A percentile compares a stretch with the other conserved stretches of the same genome.
These are phyloP conservation scores for Cranoglanis bouderius DNA, from an alignment of 2,113 vertebrate genomes.

Conservation along the genomic window DNA sequence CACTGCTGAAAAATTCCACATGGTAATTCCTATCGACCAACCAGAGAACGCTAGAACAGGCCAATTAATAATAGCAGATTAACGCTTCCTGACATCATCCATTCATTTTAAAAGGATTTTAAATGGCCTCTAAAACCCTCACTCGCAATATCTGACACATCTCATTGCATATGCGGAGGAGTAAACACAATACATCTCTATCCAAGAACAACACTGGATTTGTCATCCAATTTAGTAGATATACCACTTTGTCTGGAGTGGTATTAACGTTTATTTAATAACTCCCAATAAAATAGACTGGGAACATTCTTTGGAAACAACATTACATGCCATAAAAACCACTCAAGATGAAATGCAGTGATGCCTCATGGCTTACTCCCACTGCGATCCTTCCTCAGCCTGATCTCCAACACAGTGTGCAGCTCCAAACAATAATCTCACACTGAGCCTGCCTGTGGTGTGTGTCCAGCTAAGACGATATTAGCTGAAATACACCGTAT, in stretches of 20 bases:
- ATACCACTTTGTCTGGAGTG: slow-evolving; percentile 10
- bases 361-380: slow-evolving; percentile 21
- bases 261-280: slow-evolving; percentile 34
- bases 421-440: slow-evolving; percentile 21
- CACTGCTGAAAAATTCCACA: not conserved
- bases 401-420: slow-evolving; percentile 7
- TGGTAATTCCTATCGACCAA: not conserved
- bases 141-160: not conserved
- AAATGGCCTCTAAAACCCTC: not conserved
- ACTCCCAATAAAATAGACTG: slow-evolving; percentile 11
- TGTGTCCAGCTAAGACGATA: not conserved
- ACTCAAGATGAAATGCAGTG: slow-evolving; percentile 9
- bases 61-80: slow-evolving; percentile 18
- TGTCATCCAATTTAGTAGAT: slow-evolving; percentile 7
- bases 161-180: not conserved
- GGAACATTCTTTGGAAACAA: not conserved
- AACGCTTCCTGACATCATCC: not conserved
- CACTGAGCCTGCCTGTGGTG: not conserved
- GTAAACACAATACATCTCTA: not conserved
- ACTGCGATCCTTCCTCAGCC: not conserved
- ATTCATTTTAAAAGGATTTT: slow-evolving; percentile 21
- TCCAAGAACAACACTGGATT: not conserved
- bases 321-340: slow-evolving; percentile 30
- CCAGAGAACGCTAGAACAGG: not conserved
- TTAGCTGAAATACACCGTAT: not conserved